Percentiles rank a stretch among this genome's conserved stretches.
These are phyloP conservation scores for Chionodraco myersi DNA, from an alignment of 2,113 vertebrate species.

Conservation along the genomic window DNA sequence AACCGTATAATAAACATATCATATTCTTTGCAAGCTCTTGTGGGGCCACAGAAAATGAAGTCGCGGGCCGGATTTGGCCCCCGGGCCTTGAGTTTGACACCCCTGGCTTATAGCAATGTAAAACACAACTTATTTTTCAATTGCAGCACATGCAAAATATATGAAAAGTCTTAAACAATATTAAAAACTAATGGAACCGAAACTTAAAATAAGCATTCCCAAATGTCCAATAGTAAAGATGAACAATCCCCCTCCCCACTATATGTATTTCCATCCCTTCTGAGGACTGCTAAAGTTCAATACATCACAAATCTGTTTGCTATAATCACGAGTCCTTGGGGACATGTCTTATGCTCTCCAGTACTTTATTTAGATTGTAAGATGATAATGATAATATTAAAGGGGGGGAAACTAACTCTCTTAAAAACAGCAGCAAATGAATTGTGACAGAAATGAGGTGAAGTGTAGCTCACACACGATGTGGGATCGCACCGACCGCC, in stretches of 20 bases:
- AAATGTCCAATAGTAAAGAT: too few species aligned
- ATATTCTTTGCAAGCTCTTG: too few species aligned
- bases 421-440: background rate
- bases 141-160: background rate
- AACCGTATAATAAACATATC: too few species aligned
- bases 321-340: too few species aligned
- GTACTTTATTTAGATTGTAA: background rate
- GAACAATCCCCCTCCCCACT: too few species aligned
- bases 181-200: background rate
- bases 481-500: background rate
- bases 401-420: background rate
- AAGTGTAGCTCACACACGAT: background rate
- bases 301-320: too few species aligned
- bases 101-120: background rate
- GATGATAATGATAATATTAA: background rate
- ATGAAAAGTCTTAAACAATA: background rate
- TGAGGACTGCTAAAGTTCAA: too few species aligned
- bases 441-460: background rate
- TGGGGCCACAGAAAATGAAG: too few species aligned
- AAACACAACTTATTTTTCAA: background rate
- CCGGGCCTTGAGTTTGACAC: too few species aligned
- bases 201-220: background rate
- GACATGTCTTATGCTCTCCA: too few species aligned
- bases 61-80: too few species aligned
- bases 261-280: background rate